Base-by-base conservation (phyloP, 2,113 vertebrate species). In the Otis tarda region DNA sequence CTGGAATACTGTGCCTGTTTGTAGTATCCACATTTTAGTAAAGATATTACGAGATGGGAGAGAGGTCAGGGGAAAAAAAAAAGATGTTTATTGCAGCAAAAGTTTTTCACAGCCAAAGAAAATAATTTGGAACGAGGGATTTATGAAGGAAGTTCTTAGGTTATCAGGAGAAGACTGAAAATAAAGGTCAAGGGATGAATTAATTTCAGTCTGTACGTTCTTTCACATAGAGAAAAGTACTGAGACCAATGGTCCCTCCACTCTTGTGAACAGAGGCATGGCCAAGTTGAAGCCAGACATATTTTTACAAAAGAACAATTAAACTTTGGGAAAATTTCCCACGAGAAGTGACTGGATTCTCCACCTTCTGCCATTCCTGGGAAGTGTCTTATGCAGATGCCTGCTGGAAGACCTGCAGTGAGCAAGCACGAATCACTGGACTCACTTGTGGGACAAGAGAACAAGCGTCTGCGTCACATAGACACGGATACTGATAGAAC, bases 101-200 rank as follows among this genome's bases (percentile, higher is more conserved):
- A 27, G 61, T 49, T 61, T 79, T 79, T 63, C 67, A 64, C 14
- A 27, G 81, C 89, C 89, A 92, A 94, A 94, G 81, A 87, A 96
- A 96, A 96, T 91, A 87, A 90, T 90, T 91, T 82, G 53, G 45
- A 35, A 68, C 75, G 80, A 92, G 53, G 41, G 93, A 96, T 93
- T 95, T 95, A 95, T 83, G 87, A 76, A 84, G 53, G 45, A 50
- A 91, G 92, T 84, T 84, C 94, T 89, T 89, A 92, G 89, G 87
- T 95, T 97, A 96, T 96, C 92, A 77, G 93, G 68, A 94, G 33
- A 71, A 0, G 33, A 61, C 74, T 82, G 61, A 92, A 96, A 79
- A 84, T 47, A 33, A 87, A 71, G 84, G 74, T 91, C 77, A 93
- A 61, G 37, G 82, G 50, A 89, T 69, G 33, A 84, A 80, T 93